Base-by-base conservation (phyloP, 2,797 vertebrate species). In the Sebastes kiyomatsui region DNA sequence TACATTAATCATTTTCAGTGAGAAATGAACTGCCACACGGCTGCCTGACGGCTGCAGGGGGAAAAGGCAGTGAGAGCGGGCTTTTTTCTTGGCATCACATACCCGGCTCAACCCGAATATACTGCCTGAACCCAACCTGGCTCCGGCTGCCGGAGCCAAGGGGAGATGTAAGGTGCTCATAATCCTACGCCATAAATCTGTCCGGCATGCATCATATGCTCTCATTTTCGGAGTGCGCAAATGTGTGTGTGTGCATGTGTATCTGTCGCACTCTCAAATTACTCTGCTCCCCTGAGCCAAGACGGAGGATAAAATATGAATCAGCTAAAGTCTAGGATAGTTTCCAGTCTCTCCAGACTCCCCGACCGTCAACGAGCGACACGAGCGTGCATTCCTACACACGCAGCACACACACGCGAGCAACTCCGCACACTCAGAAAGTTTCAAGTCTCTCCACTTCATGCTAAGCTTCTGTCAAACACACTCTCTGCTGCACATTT, bases 1-100 rank as follows among this genome's bases (percentile, higher is more conserved):
- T 90, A 86, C 93, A 95, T 95, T 94, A 92, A 94, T 95, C 92
- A 94, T 93, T 94, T 93, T 90, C 87, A 83, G 88, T 82, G 91
- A 93, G 91, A 93, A 93, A 92, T 91, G 88, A 94, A 92, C 83
- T 92, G 90, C 86, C 90, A 83, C 89, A 81, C 35, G 81, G 87
- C 90, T 91, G 91, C 90, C 90, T 93, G 90, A 79, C 89, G 90
- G 91, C 90, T 88, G 82, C 82, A 73, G 81, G 86, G 75, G 64
- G 78, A 79, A 22, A 65, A 72, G 79, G 72, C 73, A 75, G 80
- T 49, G 84, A 82, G 87, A 93, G 82, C 52, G 27, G 76, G 76
- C 78, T 81, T 87, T 89, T 16, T 18, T 46, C 76, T 88, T 94
- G 93, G 93, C 93, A 89, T 87, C 89, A 87, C 80, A 88, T 72